Evolutionary conservation across 2,888 invertebrate genomes (phyloP), one percentile per base, ranked within the genome.

Genomic region (Cantharis rustica): DNA sequence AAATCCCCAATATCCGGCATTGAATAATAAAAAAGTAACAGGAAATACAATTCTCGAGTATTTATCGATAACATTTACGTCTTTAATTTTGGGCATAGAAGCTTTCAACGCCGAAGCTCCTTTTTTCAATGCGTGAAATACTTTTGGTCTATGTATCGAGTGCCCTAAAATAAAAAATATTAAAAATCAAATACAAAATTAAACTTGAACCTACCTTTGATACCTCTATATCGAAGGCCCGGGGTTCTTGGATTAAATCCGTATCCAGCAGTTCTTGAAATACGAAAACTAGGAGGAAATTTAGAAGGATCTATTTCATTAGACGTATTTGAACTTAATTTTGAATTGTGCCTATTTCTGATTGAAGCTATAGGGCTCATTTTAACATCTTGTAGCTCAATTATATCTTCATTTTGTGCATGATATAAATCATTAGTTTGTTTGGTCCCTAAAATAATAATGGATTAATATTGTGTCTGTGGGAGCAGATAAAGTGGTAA

Each of bases 21-120:
- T 99, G 90, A 99, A 99, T 82, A 98, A 90, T 85, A 98, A 92
- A 88, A 99, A 99, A 83, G 98, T 95, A 80, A 98, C 94, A 0
- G 99, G 99, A 88, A 99, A 99, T 80, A 98, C 92, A 84, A 99
- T 94, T 83, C 99, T 92, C 47, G 98, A 98, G 88, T 98, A 98
- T 85, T 98, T 98, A 89, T 99, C 99, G 85, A 99, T 98, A 82
- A 98, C 94, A 88, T 99, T 99, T 78, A 99, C 98, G 89, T 99
- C 98, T 84, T 97, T 95, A 82, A 99, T 97, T 89, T 95, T 95
- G n/a, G 97, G 97, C 92, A 97, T 93, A 31, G 96, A 95, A n/a
- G 94, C 93, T 86, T 94, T 95, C 83, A 97, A 89, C 31, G 95
- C 96, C n/a, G 94, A 93, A 2, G 97, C 96, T 68, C 96, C 95